These are phyloP conservation scores for Antheraea assamensis DNA, from an alignment of 2,888 invertebrate species.

Conservation along the genomic window DNA sequence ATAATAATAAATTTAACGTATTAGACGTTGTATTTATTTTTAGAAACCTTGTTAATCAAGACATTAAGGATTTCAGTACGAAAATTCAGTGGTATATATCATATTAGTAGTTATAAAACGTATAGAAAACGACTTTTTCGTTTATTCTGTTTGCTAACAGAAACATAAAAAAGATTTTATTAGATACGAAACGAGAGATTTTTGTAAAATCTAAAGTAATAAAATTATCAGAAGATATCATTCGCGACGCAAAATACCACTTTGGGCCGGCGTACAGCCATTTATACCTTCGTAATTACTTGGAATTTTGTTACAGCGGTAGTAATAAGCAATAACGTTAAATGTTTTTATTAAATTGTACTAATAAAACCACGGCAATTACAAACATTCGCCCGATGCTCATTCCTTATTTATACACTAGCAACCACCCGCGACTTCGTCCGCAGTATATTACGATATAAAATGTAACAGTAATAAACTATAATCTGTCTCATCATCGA, in stretches of 20 bases:
- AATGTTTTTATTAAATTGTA: neutral
- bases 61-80: neutral
- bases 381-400: neutral
- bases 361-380: neutral
- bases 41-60: too few relatives aligned
- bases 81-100: neutral
- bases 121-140: neutral
- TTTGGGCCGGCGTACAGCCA: neutral
- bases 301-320: neutral
- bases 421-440: too few relatives aligned
- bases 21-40: too few relatives aligned
- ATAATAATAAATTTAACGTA: too few relatives aligned
- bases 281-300: slow-evolving; percentile 14
- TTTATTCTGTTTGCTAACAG: neutral
- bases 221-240: slow-evolving; percentile 1
- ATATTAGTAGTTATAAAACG: neutral
- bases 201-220: neutral
- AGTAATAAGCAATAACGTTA: neutral
- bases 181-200: neutral
- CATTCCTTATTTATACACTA: neutral
- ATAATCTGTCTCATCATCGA: too few relatives aligned
- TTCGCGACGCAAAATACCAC: slow-evolving; percentile 7
- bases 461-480: too few relatives aligned
- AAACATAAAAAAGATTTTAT: neutral
- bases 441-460: too few relatives aligned